phyloP scores from a whole-genome alignment of 2,113 vertebrate genomes.

The Herpetotheres cachinnans region DNA sequence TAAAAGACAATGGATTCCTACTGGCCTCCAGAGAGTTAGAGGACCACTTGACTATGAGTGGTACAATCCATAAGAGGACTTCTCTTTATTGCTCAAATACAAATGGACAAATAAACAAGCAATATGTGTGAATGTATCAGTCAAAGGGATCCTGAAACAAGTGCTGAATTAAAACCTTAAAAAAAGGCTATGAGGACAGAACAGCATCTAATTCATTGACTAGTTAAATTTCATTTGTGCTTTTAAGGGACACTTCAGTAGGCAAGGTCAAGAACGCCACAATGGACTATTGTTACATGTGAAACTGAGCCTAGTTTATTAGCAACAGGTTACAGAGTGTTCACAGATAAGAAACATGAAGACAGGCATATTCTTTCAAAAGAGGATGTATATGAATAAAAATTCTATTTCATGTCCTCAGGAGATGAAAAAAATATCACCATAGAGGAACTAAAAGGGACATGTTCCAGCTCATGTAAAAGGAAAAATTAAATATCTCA shows the following conservation, averaged over 20 bases:
- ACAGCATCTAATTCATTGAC: background rate
- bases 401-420: background rate
- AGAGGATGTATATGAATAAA: background rate
- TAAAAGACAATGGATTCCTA: background rate
- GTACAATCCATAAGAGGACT: background rate
- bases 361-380: background rate
- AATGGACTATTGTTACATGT: background rate
- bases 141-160: background rate
- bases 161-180: background rate
- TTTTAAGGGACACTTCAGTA: background rate
- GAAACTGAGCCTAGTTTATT: background rate
- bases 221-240: background rate
- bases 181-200: background rate
- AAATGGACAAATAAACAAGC: background rate
- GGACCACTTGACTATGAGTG: background rate
- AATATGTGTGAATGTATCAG: background rate
- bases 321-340: background rate
- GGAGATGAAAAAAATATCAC: background rate
- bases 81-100: background rate
- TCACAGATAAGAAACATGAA: background rate
- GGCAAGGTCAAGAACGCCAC: background rate
- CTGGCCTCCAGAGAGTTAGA: background rate
- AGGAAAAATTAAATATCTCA: background rate
- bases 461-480: background rate
- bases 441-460: background rate